phyloP scores from a whole-genome alignment of 2,888 invertebrate species.

The Tortrix viridana region DNA sequence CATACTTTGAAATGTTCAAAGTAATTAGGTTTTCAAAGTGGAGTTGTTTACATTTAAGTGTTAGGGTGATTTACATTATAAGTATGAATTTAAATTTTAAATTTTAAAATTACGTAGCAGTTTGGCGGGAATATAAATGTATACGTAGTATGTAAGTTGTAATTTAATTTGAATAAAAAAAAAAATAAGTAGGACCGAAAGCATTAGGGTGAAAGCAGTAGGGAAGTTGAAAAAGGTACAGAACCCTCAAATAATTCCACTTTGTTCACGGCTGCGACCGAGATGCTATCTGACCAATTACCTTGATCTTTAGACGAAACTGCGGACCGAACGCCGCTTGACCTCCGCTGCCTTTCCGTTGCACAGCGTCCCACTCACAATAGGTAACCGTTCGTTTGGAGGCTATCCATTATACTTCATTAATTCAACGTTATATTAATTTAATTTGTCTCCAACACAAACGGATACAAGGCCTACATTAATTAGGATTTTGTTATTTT shows the following conservation, averaged over 20 bases:
- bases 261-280: slow-evolving; percentile 42
- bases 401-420: slow-evolving; percentile 16
- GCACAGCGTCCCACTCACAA: slow-evolving; percentile 22
- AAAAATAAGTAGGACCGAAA: neutral
- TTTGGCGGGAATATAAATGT: too few species aligned
- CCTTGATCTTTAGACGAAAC: slow-evolving; percentile 71
- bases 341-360: slow-evolving; percentile 56
- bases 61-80: too few species aligned
- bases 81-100: too few species aligned
- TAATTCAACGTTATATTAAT: neutral
- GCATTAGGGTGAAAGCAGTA: neutral
- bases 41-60: too few species aligned
- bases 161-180: too few species aligned
- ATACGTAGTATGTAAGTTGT: too few species aligned
- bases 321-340: slow-evolving; percentile 52
- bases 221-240: neutral
- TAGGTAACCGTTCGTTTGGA: slow-evolving; percentile 3
- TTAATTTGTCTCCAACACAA: neutral
- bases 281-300: slow-evolving; percentile 56
- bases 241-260: slow-evolving; percentile 26
- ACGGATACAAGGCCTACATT: neutral
- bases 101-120: too few species aligned
- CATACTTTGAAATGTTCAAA: too few species aligned
- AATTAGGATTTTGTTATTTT: neutral
- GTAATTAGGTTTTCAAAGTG: too few species aligned